phyloP scores from a whole-genome alignment of 2,888 invertebrate genomes.

The Clusia tigrina region DNA sequence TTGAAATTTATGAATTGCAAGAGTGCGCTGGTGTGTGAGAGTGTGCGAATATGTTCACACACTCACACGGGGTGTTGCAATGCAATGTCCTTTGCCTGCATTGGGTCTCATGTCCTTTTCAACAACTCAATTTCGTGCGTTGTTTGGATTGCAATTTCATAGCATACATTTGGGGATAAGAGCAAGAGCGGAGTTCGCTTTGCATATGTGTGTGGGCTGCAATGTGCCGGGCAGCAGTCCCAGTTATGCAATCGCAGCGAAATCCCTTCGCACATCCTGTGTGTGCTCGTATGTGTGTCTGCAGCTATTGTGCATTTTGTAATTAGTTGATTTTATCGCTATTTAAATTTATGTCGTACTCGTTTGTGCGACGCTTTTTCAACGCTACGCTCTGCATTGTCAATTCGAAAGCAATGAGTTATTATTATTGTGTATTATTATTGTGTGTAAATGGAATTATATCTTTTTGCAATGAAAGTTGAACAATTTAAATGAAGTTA shows the following conservation, averaged over 20 bases:
- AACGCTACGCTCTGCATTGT: too few species aligned
- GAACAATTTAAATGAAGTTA: too few species aligned
- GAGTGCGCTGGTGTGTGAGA: conserved; percentile 7
- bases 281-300: conserved; percentile 22
- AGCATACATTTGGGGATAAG: neutral
- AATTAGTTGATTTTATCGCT: conserved; percentile 51
- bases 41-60: conserved; percentile 3
- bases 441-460: too few species aligned
- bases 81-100: conserved; percentile 5
- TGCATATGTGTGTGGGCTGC: neutral
- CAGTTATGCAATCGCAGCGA: neutral
- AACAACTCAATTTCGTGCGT: conserved; percentile 20
- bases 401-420: too few species aligned
- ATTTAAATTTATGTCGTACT: conserved; percentile 43
- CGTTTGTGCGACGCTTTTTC: neutral
- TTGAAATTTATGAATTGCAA: conserved; percentile 52
- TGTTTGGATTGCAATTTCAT: conserved; percentile 15
- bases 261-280: neutral
- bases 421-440: too few species aligned
- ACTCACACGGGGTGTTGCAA: too few species aligned
- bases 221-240: neutral
- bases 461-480: too few species aligned
- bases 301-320: conserved; percentile 42
- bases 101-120: conserved; percentile 3
- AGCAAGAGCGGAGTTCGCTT: neutral